Conservation (phyloP, 2,797 vertebrate genomes). For the Danio albolineatus region DNA sequence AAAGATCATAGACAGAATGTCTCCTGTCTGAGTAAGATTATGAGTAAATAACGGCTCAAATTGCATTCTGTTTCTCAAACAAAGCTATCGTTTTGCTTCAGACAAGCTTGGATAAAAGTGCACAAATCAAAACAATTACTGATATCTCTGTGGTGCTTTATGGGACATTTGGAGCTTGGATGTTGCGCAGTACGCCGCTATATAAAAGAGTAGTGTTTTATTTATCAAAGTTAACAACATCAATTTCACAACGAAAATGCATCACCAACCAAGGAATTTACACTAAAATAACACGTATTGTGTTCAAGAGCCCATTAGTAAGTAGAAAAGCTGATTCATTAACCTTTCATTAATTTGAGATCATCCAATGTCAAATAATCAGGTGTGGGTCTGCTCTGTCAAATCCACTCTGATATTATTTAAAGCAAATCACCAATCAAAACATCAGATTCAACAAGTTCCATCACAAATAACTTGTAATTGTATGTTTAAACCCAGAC, state of each 20-base stretch:
- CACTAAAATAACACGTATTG: too few relatives aligned
- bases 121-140: neutral
- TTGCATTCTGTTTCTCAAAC: neutral
- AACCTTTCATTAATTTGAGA: too few relatives aligned
- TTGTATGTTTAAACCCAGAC: too few relatives aligned
- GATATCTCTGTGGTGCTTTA: neutral
- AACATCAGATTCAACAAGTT: too few relatives aligned
- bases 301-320: too few relatives aligned
- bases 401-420: too few relatives aligned
- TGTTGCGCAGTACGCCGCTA: neutral
- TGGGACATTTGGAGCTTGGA: constrained; percentile 2
- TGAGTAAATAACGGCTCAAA: neutral
- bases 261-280: neutral
- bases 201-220: neutral
- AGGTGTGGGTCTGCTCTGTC: too few relatives aligned
- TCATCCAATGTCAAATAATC: too few relatives aligned
- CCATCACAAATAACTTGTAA: too few relatives aligned
- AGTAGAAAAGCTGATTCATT: too few relatives aligned
- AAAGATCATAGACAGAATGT: constrained; percentile 2
- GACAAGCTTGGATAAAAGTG: neutral
- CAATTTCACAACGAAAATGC: neutral
- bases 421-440: too few relatives aligned
- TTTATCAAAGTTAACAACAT: neutral
- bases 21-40: neutral
- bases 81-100: constrained; percentile 15